A percentile compares a stretch with the other conserved stretches of the same genome.
Conservation (phyloP, 2,797 vertebrate genomes). For the Eutrigla gurnardus region DNA sequence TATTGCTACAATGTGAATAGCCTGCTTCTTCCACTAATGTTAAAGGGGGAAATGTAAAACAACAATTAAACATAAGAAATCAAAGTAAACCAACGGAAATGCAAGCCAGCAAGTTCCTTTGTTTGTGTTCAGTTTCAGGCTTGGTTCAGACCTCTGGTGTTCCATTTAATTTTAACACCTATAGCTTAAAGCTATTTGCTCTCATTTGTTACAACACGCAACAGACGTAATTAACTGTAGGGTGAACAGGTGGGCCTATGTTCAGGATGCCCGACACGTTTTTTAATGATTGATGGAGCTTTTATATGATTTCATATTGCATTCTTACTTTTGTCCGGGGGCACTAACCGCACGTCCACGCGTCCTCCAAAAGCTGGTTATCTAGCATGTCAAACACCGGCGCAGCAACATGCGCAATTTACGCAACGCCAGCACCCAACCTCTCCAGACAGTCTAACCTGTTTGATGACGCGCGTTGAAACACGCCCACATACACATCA, state of each 20-base stretch:
- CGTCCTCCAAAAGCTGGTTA: neutral
- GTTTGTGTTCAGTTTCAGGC: neutral
- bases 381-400: neutral
- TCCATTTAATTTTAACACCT: neutral
- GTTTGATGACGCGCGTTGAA: neutral
- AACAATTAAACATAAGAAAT: neutral
- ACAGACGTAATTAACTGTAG: too few relatives aligned
- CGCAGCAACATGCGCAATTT: neutral
- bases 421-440: slow-evolving; percentile 8
- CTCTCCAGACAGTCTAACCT: neutral
- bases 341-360: too few relatives aligned
- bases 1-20: neutral
- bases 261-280: too few relatives aligned
- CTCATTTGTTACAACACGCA: neutral
- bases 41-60: neutral
- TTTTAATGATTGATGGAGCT: too few relatives aligned
- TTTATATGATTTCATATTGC: neutral
- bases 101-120: too few relatives aligned
- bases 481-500: slow-evolving; percentile 11
- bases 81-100: neutral
- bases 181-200: neutral
- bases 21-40: neutral
- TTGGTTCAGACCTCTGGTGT: neutral
- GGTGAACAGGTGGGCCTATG: too few relatives aligned
- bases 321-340: neutral